These are phyloP conservation scores for Drosophila insularis DNA, from an alignment of 1,140 invertebrate species.

Conservation along the genomic window DNA sequence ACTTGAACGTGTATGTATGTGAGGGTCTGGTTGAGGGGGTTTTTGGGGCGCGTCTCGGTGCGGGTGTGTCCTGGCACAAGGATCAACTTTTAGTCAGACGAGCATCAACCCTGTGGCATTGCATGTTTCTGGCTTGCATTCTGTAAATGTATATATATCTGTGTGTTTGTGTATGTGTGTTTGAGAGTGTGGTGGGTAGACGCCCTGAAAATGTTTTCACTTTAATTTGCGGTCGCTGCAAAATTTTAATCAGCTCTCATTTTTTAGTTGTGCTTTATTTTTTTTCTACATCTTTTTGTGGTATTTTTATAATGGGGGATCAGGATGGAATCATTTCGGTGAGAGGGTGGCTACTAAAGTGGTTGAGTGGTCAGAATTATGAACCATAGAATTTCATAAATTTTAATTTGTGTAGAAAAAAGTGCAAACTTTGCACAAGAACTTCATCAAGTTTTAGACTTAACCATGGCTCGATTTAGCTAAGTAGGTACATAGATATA, in stretches of 20 bases:
- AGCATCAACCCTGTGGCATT: slow-evolving; percentile 31
- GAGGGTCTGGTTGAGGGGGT: slow-evolving; percentile 8
- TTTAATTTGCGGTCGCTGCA: slow-evolving; percentile 73
- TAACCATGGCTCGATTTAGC: slow-evolving; percentile 36
- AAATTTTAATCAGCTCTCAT: slow-evolving; percentile 71
- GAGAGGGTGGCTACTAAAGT: neutral
- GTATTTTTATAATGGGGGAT: slow-evolving; percentile 2
- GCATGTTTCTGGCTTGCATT: slow-evolving; percentile 52
- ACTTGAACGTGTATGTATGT: slow-evolving; percentile 54
- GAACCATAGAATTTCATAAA: slow-evolving; percentile 38
- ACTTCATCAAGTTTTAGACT: slow-evolving; percentile 33
- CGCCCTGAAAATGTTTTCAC: slow-evolving; percentile 63
- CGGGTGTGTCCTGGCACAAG: slow-evolving; percentile 37
- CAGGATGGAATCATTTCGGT: neutral
- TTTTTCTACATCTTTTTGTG: slow-evolving; percentile 24
- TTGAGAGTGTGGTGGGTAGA: neutral
- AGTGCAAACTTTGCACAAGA: slow-evolving; percentile 30
- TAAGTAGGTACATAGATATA: neutral
- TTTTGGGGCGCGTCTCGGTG: neutral
- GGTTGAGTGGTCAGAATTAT: slow-evolving; percentile 30
- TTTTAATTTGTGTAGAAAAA: slow-evolving; percentile 43
- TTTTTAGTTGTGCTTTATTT: slow-evolving; percentile 24
- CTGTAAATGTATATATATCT: slow-evolving; percentile 26
- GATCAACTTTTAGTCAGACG: slow-evolving; percentile 60
- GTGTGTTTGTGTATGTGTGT: slow-evolving; percentile 28